A percentile compares a stretch with the other conserved stretches of the same genome.
phyloP scores from a whole-genome alignment of 2,113 vertebrate genomes.

The Triplophysa dalaica region DNA sequence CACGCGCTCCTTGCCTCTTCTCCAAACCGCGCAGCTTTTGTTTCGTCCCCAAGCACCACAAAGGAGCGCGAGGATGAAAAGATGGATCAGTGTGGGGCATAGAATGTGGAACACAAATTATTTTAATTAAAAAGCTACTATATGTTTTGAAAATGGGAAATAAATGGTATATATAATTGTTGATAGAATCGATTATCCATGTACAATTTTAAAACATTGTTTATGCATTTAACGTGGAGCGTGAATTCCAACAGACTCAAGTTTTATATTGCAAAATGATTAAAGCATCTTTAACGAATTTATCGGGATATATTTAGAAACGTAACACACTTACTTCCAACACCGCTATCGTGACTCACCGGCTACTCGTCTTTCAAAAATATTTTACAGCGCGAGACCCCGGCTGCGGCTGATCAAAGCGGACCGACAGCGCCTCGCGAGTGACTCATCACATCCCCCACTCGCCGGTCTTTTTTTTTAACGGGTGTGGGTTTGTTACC shows the following conservation, averaged over 20 bases:
- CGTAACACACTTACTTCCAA: not conserved
- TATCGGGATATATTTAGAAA: not conserved
- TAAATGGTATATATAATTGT: too few species aligned
- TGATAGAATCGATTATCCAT: too few species aligned
- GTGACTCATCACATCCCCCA: constrained; percentile 51
- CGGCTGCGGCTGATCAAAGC: constrained; percentile 42
- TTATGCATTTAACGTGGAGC: not conserved
- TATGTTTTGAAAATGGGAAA: too few species aligned
- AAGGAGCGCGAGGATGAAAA: constrained; percentile 7
- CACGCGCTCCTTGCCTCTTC: constrained; percentile 52
- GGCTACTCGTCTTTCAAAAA: constrained; percentile 37
- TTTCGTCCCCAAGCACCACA: constrained; percentile 41
- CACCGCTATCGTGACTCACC: constrained; percentile 43
- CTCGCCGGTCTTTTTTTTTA: constrained; percentile 12
- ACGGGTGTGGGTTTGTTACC: constrained; percentile 13
- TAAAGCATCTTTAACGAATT: not conserved
- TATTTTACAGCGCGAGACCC: constrained; percentile 38
- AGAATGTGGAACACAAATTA: not conserved
- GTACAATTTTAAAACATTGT: too few species aligned
- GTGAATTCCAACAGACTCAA: too few species aligned
- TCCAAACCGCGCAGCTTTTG: constrained; percentile 53
- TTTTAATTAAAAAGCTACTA: not conserved
- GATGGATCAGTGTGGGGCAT: not conserved
- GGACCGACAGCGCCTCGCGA: constrained; percentile 2
- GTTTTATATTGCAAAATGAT: not conserved